Percentiles rank a stretch among this genome's conserved stretches.
Evolutionary conservation across 1,140 invertebrate genomes (phyloP).

Genomic region (Linepithema humile): DNA sequence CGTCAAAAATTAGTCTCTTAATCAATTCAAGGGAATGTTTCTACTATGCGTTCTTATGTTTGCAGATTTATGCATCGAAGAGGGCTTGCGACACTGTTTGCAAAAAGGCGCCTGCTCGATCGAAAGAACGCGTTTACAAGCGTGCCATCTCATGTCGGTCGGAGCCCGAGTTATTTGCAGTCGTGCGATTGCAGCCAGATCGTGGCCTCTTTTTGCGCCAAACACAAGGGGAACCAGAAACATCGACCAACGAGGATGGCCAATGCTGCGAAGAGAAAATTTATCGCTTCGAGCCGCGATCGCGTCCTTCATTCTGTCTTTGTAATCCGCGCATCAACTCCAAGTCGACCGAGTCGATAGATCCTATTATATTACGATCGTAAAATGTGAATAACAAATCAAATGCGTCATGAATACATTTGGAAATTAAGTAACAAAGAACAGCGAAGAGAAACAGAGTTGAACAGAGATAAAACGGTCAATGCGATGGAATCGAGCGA

Average conservation of each 20-base stretch:
- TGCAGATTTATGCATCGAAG: background rate
- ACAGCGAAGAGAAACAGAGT: background rate
- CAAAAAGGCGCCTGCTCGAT: slow-evolving; percentile 29
- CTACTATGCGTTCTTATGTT: background rate
- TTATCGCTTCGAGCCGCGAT: background rate
- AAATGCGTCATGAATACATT: background rate
- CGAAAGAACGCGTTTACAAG: slow-evolving; percentile 61
- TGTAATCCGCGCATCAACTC: background rate
- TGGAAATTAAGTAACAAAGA: background rate
- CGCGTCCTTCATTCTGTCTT: background rate
- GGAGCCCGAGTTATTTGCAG: slow-evolving; percentile 69
- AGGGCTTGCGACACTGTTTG: too few relatives aligned
- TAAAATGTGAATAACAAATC: background rate
- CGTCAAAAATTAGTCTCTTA: background rate
- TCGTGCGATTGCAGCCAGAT: slow-evolving; percentile 65
- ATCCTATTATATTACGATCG: background rate
- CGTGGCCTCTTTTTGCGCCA: slow-evolving; percentile 66
- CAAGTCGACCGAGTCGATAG: background rate
- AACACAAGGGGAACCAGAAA: slow-evolving; percentile 37
- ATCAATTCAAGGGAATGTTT: background rate
- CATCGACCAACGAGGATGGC: slow-evolving; percentile 8
- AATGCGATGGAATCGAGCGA: background rate
- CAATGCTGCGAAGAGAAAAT: slow-evolving; percentile 33
- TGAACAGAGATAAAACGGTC: background rate
- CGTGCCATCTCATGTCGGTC: slow-evolving; percentile 55